A percentile compares a stretch with the other conserved stretches of the same genome.
These are phyloP conservation scores for Heliangelus exortis DNA, from an alignment of 2,797 vertebrate genomes.

Conservation along the genomic window DNA sequence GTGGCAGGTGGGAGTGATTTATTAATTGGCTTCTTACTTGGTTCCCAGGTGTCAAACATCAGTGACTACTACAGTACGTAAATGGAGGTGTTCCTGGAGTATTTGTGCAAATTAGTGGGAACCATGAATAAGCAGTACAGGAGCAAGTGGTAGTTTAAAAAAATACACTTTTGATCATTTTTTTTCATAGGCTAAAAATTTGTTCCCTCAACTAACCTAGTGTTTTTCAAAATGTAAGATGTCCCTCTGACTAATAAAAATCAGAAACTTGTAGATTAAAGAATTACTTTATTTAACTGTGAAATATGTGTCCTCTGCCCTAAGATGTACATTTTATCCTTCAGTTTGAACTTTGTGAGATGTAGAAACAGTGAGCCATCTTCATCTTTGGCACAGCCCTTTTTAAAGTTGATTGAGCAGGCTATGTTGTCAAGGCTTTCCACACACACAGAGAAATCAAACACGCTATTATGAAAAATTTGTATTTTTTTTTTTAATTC, in stretches of 20 bases:
- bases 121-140: not conserved
- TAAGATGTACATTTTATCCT: not conserved
- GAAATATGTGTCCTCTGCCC: not conserved
- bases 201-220: not conserved
- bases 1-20: constrained; percentile 34
- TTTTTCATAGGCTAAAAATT: not conserved
- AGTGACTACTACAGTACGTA: not conserved
- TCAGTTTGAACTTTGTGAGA: not conserved
- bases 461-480: not conserved
- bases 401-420: not conserved
- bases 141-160: not conserved
- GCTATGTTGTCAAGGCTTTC: not conserved
- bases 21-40: constrained; percentile 39
- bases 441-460: not conserved
- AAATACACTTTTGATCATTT: not conserved
- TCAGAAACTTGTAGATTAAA: not conserved
- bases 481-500: not conserved
- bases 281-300: not conserved
- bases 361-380: not conserved
- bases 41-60: not conserved
- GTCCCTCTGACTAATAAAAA: not conserved
- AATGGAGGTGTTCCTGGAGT: not conserved
- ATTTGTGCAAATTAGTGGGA: not conserved
- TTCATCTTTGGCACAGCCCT: not conserved
- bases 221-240: not conserved